These are phyloP conservation scores for Temnothorax ravouxi DNA, from an alignment of 2,888 invertebrate species.

Conservation along the genomic window DNA sequence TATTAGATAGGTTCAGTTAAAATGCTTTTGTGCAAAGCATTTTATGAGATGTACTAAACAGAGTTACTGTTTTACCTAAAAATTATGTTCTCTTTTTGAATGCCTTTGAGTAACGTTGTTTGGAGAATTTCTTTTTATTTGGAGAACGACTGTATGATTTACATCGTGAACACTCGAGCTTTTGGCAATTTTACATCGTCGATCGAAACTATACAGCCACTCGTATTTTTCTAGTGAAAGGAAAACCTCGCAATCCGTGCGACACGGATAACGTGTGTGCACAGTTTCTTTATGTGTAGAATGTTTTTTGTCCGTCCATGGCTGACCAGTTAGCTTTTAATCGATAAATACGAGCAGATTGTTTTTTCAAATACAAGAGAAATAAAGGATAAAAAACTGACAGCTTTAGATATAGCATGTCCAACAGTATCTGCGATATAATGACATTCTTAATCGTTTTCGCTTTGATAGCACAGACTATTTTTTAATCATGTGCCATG, in stretches of 20 bases:
- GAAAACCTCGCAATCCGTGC: slow-evolving; percentile 40
- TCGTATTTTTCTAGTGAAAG: slow-evolving; percentile 52
- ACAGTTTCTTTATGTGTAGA: slow-evolving; percentile 47
- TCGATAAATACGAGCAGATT: slow-evolving; percentile 37
- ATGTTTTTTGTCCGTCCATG: slow-evolving; percentile 42
- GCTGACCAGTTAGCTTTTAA: slow-evolving; percentile 28
- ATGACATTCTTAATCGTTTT: slow-evolving; percentile 18
- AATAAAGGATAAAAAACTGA: slow-evolving; percentile 21
- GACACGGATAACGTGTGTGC: slow-evolving; percentile 32
- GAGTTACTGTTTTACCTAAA: not conserved
- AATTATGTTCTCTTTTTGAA: not conserved
- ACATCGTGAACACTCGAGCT: not conserved
- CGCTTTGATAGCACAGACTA: not conserved
- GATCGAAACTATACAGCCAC: slow-evolving; percentile 26
- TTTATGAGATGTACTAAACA: not conserved
- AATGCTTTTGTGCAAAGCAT: not conserved
- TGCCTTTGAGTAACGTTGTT: not conserved
- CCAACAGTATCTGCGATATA: not conserved
- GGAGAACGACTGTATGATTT: slow-evolving; percentile 13
- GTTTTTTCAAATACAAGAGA: not conserved
- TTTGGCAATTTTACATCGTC: slow-evolving; percentile 29
- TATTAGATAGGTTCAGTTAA: not conserved
- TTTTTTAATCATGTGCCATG: slow-evolving; percentile 10
- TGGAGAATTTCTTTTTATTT: not conserved
- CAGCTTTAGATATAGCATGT: slow-evolving; percentile 10